Evolutionary conservation across 2,113 vertebrate species (phyloP).

Genomic region (Myotis brandtii): DNA sequence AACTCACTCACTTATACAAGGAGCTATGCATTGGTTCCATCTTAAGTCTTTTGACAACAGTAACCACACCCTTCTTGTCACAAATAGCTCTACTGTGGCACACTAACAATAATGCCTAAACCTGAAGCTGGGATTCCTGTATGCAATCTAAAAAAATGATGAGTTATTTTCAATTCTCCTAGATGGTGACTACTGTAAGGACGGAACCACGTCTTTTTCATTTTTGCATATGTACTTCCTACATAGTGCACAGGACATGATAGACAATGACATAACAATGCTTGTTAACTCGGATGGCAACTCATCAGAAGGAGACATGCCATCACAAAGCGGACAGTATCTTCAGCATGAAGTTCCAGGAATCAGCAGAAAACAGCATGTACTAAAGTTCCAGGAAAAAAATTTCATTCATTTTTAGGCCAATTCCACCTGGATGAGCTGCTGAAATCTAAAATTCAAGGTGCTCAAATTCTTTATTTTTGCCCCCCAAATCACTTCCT

Average conservation of each 20-base stretch:
- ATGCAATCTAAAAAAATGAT: neutral
- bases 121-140: neutral
- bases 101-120: neutral
- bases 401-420: neutral
- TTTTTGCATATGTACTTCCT: neutral
- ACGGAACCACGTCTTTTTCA: neutral
- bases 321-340: neutral
- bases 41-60: neutral
- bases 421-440: neutral
- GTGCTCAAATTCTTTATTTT: conserved; percentile 14
- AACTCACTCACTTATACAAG: neutral
- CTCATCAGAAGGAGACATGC: neutral
- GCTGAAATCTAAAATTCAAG: conserved; percentile 7
- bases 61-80: neutral
- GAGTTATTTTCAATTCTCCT: neutral
- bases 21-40: neutral
- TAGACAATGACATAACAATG: neutral
- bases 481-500: neutral
- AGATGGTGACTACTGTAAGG: neutral
- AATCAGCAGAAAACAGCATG: neutral
- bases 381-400: neutral
- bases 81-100: neutral
- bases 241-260: neutral
- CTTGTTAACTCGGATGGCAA: neutral
- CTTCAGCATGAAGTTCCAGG: neutral